phyloP scores from a whole-genome alignment of 2,888 invertebrate species.

The Tineola bisselliella region DNA sequence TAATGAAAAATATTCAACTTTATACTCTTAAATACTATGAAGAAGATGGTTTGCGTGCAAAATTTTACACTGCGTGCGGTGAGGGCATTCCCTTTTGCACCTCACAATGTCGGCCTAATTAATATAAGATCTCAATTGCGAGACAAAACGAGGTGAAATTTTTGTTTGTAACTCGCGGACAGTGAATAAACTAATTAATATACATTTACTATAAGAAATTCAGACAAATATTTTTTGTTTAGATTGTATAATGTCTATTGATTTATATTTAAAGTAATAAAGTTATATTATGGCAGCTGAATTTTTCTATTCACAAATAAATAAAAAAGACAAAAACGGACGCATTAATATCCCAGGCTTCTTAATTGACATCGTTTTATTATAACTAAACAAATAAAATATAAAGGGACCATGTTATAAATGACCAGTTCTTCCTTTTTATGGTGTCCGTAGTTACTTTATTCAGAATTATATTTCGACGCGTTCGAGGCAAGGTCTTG shows the following conservation, averaged over 20 bases:
- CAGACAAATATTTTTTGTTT: no score
- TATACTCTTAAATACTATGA: no score
- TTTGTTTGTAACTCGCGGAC: constrained; percentile 39
- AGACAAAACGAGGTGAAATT: constrained; percentile 60
- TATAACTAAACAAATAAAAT: constrained; percentile 56
- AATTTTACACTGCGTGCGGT: constrained; percentile 49
- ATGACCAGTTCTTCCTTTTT: constrained; percentile 50
- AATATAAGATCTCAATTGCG: constrained; percentile 70
- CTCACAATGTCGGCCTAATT: constrained; percentile 62
- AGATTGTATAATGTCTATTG: no score
- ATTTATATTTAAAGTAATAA: background rate
- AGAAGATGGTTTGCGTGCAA: constrained; percentile 42
- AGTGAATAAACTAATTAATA: background rate
- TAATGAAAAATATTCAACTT: no score
- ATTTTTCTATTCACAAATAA: background rate
- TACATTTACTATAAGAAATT: background rate
- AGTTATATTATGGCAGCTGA: background rate
- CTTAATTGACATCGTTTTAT: constrained; percentile 60
- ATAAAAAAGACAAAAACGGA: constrained; percentile 13
- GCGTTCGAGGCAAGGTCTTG: constrained; percentile 46
- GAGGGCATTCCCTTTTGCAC: constrained; percentile 52
- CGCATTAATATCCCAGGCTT: constrained; percentile 42
- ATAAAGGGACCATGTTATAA: constrained; percentile 49
- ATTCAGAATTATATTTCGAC: constrained; percentile 42
- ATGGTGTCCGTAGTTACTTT: constrained; percentile 50